Evolutionary conservation across 2,113 vertebrate species (phyloP).

Genomic region (Esox niger): DNA sequence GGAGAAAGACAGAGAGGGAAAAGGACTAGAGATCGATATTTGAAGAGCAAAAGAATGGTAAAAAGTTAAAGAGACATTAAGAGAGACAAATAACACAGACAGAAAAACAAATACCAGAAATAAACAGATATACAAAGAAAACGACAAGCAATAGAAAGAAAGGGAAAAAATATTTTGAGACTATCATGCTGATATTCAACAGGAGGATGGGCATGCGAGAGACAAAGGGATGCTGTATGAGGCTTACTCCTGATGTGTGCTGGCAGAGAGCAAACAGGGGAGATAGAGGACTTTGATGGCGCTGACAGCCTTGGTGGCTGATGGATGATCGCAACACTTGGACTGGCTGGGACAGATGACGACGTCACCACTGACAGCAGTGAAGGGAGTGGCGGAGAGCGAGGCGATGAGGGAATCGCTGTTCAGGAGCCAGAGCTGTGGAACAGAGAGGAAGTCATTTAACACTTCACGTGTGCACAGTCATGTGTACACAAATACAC

Average conservation of each 20-base stretch:
- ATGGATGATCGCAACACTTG: slow-evolving; percentile 41
- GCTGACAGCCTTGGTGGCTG: slow-evolving; percentile 54
- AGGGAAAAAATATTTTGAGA: not conserved
- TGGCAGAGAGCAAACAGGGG: slow-evolving; percentile 65
- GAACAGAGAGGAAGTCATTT: slow-evolving; percentile 42
- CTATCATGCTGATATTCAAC: not conserved
- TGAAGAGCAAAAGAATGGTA: too few species aligned
- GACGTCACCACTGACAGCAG: slow-evolving; percentile 31
- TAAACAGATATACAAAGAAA: too few species aligned
- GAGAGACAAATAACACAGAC: not conserved
- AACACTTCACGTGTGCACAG: not conserved
- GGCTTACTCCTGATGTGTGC: slow-evolving; percentile 84
- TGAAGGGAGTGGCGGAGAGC: slow-evolving; percentile 41
- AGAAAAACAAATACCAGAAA: not conserved
- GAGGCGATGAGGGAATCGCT: slow-evolving; percentile 85
- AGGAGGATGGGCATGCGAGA: not conserved
- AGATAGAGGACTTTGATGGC: slow-evolving; percentile 88
- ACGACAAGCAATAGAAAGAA: slow-evolving; percentile 16
- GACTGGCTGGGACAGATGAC: slow-evolving; percentile 61
- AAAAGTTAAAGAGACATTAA: too few species aligned
- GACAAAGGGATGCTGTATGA: slow-evolving; percentile 5
- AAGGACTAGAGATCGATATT: too few species aligned
- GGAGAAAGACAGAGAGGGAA: too few species aligned
- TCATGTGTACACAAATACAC: not conserved
- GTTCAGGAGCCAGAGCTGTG: slow-evolving; percentile 93